Evolutionary conservation across 2,113 vertebrate species (phyloP), one percentile per base, ranked within the genome.

Genomic region (Orthonyx spaldingii): DNA sequence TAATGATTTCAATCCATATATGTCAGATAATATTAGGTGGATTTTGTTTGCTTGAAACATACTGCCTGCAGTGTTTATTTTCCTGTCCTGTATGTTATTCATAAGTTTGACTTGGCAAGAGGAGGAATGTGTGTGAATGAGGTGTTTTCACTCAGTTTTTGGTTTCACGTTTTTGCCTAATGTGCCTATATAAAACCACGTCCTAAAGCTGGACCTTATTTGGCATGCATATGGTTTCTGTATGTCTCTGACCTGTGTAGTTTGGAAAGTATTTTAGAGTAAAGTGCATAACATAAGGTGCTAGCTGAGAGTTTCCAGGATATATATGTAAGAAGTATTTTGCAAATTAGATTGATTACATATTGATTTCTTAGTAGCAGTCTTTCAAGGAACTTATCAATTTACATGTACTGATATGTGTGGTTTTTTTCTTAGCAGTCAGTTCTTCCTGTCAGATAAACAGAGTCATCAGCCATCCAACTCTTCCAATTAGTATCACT

Each of bases 381-480:
- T 76, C 23, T 94, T 87, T 72, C 60, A 89, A 56, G 94, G 39
- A 56, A 53, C 4, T 24, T 77, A 53, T 18, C 16, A 69, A 19
- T 88, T 78, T 78, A 66, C 37, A 30, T 42, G 16, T 49, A 27
- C 74, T 95, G 26, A 84, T 39, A 7, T 32, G 4, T 89, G 13
- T 79, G 27, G 21, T 0, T 77, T 94, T 94, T 91, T 79, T 90
- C 84, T 79, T 92, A 97, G 94, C 97, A 98, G 95, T 98, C 90
- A 97, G 44, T 86, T 96, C 98, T 79, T 98, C 98, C 71, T 98
- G 98, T 97, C 99, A 99, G 96, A 99, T 99, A 97, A 99, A 99
- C 96, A 98, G 98, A 98, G 99, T 99, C 68, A 99, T 99, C 95
- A 99, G 99, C 96, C 99, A 99, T 97, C 99, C 99, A n/a, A 99